phyloP scores from a whole-genome alignment of 2,113 vertebrate species.

The Cebidichthys violaceus region DNA sequence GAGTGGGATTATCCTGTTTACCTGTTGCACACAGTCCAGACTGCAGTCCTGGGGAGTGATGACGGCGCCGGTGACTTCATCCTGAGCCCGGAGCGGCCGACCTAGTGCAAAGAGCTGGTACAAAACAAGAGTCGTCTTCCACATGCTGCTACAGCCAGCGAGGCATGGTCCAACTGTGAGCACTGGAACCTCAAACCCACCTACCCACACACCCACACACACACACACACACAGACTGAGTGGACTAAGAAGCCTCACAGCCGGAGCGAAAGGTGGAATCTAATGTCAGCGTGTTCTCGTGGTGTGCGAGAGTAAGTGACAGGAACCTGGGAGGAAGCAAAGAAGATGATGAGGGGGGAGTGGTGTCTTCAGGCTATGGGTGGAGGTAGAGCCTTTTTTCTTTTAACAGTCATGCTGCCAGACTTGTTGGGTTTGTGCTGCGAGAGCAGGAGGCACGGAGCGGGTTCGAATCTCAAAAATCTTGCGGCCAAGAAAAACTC shows the following conservation, averaged over 20 bases:
- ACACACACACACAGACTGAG: background rate
- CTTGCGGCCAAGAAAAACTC: background rate
- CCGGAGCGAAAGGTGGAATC: background rate
- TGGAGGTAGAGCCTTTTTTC: slow-evolving; percentile 14
- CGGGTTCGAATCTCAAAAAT: background rate
- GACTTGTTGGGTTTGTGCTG: background rate
- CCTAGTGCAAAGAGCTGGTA: slow-evolving; percentile 22
- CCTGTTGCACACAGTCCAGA: slow-evolving; percentile 78
- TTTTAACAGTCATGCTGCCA: slow-evolving; percentile 28
- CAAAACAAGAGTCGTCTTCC: slow-evolving; percentile 43
- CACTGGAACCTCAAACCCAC: background rate
- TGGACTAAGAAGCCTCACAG: background rate
- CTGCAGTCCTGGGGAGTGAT: slow-evolving; percentile 75
- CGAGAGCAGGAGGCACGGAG: background rate
- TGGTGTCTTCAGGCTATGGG: slow-evolving; percentile 68
- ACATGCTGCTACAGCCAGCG: slow-evolving; percentile 65
- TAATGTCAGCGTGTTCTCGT: background rate
- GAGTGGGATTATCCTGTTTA: slow-evolving; percentile 25
- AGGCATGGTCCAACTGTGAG: background rate
- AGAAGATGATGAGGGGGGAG: slow-evolving; percentile 58
- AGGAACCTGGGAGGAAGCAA: slow-evolving; percentile 3
- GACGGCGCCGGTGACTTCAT: background rate
- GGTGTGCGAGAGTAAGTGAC: slow-evolving; percentile 11
- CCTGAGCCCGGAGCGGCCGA: slow-evolving; percentile 16
- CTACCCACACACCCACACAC: background rate